phyloP scores from a whole-genome alignment of 2,113 vertebrate genomes.

The Sinocyclocheilus anshuiensis region DNA sequence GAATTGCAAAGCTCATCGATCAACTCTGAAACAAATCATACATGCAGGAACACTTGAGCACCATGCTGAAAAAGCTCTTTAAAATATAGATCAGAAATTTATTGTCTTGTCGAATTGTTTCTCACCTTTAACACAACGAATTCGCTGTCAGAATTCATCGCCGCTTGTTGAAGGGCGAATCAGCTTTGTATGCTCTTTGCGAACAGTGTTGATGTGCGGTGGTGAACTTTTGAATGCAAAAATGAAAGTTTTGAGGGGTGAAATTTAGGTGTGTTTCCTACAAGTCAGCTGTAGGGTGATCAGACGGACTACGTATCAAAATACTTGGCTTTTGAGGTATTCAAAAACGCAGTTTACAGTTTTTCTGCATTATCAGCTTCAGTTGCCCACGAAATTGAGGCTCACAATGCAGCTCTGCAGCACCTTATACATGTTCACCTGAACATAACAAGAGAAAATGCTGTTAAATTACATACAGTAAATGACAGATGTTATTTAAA shows the following conservation, averaged over 20 bases:
- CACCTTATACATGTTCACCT: background rate
- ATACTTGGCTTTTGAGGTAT: background rate
- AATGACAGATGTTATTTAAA: constrained; percentile 10
- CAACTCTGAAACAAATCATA: constrained; percentile 42
- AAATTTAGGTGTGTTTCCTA: background rate
- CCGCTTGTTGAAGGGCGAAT: background rate
- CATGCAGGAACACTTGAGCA: constrained; percentile 34
- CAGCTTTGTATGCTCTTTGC: background rate
- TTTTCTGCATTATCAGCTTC: background rate
- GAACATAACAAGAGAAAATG: background rate
- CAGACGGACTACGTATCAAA: background rate
- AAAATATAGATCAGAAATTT: constrained; percentile 55
- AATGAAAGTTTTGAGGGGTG: background rate
- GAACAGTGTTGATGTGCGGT: background rate
- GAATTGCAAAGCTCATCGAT: constrained; percentile 57
- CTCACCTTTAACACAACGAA: constrained; percentile 31
- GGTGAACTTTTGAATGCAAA: background rate
- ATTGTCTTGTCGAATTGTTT: constrained; percentile 27
- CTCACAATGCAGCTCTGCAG: background rate
- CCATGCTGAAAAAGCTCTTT: constrained; percentile 48
- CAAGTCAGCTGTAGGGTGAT: background rate
- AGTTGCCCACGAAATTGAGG: background rate
- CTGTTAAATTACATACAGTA: background rate
- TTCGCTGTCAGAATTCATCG: background rate
- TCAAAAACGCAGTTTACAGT: background rate